These are phyloP conservation scores for Ctenomys sociabilis DNA, from an alignment of 2,113 vertebrate genomes.

Conservation along the genomic window DNA sequence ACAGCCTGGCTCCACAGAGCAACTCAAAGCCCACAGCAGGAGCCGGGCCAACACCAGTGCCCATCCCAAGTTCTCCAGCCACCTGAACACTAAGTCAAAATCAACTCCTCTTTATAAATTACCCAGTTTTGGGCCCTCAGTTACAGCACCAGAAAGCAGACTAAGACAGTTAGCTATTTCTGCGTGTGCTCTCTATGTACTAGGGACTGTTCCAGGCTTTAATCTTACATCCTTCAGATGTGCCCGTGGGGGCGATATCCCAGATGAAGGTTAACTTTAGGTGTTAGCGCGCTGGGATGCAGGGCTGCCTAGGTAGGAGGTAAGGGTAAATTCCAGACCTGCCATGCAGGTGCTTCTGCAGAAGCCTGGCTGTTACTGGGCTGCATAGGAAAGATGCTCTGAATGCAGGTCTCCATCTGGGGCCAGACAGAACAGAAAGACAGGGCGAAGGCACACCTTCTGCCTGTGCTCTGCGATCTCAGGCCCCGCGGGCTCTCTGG, in stretches of 20 bases:
- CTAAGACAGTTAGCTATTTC: neutral
- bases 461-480: neutral
- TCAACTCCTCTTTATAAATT: neutral
- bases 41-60: neutral
- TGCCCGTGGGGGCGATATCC: neutral
- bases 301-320: neutral
- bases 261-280: neutral
- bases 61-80: neutral
- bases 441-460: neutral
- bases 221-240: neutral
- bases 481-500: neutral
- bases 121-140: neutral
- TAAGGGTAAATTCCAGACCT: neutral
- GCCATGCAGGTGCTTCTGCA: neutral
- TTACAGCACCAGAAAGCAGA: neutral
- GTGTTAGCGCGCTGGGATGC: neutral
- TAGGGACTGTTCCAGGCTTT: neutral
- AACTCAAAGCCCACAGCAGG: neutral
- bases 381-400: neutral
- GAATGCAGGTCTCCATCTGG: neutral
- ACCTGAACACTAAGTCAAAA: neutral
- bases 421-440: neutral
- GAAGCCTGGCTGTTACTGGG: neutral
- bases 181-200: neutral
- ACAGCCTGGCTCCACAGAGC: too few species aligned